A percentile compares a stretch with the other conserved stretches of the same genome.
These are phyloP conservation scores for Petromus typicus DNA, from an alignment of 2,113 vertebrate species.

Conservation along the genomic window DNA sequence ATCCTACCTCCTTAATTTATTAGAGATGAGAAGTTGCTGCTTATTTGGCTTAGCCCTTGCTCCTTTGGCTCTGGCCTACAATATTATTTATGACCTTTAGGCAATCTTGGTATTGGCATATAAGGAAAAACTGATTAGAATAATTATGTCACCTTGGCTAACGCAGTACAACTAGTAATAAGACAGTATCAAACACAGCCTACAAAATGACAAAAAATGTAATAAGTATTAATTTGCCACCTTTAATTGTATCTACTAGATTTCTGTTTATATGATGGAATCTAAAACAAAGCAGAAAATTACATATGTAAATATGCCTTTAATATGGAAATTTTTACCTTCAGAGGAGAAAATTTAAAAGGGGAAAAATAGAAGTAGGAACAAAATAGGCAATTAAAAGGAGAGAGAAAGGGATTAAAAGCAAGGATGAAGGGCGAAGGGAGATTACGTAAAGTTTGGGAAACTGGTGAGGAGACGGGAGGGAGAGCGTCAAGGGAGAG, in stretches of 20 bases:
- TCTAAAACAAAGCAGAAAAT: not conserved
- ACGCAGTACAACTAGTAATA: not conserved
- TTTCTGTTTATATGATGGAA: not conserved
- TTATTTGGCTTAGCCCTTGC: not conserved
- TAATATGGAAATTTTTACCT: not conserved
- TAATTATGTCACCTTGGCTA: not conserved
- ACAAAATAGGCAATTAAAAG: not conserved
- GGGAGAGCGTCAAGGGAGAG: not conserved
- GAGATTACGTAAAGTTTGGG: not conserved
- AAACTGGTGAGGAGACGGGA: not conserved
- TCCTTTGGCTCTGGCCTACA: not conserved
- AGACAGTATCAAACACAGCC: not conserved
- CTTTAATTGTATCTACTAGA: not conserved
- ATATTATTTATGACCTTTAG: not conserved
- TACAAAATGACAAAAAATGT: not conserved
- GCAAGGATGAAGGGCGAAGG: not conserved
- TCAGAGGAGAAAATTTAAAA: not conserved
- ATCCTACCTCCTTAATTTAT: not conserved
- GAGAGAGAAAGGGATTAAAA: not conserved
- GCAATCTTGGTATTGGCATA: not conserved
- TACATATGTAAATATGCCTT: not conserved
- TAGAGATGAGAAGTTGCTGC: not conserved
- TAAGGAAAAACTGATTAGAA: not conserved
- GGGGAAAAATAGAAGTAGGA: not conserved
- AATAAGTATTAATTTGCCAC: not conserved